Base-by-base conservation (phyloP, 2,113 vertebrate species). In the Pedionomus torquatus region DNA sequence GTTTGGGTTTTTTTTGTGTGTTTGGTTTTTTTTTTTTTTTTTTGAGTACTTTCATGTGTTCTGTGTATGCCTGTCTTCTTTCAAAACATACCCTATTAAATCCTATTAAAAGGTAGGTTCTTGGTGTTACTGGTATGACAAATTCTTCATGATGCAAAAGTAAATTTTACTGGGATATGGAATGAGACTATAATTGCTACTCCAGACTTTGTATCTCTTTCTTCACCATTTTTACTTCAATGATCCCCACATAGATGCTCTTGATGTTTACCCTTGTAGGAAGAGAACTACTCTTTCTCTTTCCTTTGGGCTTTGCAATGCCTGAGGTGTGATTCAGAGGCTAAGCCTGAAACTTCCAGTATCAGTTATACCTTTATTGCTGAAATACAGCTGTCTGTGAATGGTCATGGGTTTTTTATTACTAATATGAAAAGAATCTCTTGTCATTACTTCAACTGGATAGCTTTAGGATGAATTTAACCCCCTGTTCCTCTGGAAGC, bases 341-440 rank as follows among this genome's bases (percentile, higher is more conserved):
- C 17, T 82, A 71, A 49, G 44, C 61, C 84, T 30, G 77, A 78
- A 89, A 60, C 44, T 91, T 89, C 87, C 48, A 68, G 2, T 74
- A 69, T 86, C 31, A 39, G 31, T 81, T 94, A 64, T 48, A 71
- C 26, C 9, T 89, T 89, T 82, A 79, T 39, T 93, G 63, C 39
- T 83, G 81, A 91, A 80, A 89, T 93, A 86, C 44, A 93, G 72
- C 72, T 91, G 91, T 75, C 26, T 94, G 17, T 76, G 84, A 92
- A 94, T 52, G 65, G 65, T 87, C 64, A 55, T 25, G 48, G 26
- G 7, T 65, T 90, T 71, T 94, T 94, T 93, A 89, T 48, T 94
- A 81, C 84, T 96, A 91, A 91, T 91, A 93, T 74, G 66, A 87
- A 93, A 93, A 87, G 77, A 83, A 91, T 76, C 30, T 93, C 78